Percentiles rank a stretch among this genome's conserved stretches.
Evolutionary conservation across 2,888 invertebrate species (phyloP).

Genomic region (Blastobasis lacticolella): DNA sequence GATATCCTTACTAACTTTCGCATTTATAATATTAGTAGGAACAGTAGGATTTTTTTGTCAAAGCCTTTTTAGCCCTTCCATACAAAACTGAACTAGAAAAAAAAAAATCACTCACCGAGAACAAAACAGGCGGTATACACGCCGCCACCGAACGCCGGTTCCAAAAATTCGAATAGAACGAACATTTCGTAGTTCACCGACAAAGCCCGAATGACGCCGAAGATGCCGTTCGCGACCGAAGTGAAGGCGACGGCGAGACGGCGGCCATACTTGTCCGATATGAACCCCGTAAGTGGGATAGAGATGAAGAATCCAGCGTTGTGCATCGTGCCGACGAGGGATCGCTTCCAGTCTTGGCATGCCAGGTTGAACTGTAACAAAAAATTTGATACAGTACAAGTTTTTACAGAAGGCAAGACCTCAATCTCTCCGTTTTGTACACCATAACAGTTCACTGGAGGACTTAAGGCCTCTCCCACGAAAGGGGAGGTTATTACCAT

Average conservation of each 20-base stretch:
- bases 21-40: no score
- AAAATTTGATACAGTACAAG: neutral
- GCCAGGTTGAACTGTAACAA: slow-evolving; percentile 77
- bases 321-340: slow-evolving; percentile 83
- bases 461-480: no score
- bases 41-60: no score
- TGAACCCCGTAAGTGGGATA: slow-evolving; percentile 79
- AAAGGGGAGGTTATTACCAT: no score
- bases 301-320: slow-evolving; percentile 84
- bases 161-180: slow-evolving; percentile 73
- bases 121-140: slow-evolving; percentile 76
- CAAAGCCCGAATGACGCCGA: slow-evolving; percentile 74
- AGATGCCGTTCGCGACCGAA: slow-evolving; percentile 67
- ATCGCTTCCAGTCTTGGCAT: slow-evolving; percentile 82
- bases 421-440: no score
- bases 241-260: slow-evolving; percentile 74
- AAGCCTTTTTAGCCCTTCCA: no score
- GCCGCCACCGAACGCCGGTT: slow-evolving; percentile 73
- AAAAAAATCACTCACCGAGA: slow-evolving; percentile 59
- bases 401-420: no score
- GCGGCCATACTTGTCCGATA: slow-evolving; percentile 82
- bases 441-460: no score
- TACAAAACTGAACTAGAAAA: neutral
- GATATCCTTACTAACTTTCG: no score
- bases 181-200: slow-evolving; percentile 75